Conservation (phyloP, 2,797 vertebrate species). For the Buphagus erythrorhynchus region DNA sequence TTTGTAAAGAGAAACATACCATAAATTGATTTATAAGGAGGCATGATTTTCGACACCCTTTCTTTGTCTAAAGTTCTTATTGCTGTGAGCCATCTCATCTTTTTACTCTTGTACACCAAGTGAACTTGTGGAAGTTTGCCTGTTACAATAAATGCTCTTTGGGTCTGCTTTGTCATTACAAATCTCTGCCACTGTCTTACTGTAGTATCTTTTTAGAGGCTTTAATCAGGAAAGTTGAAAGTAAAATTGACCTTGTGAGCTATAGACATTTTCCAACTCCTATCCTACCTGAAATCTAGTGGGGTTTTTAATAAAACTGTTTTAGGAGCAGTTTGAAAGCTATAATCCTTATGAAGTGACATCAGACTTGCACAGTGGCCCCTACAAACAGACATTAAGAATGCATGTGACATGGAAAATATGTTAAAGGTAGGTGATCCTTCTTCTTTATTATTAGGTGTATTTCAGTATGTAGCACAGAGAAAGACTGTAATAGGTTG, state of each 20-base stretch:
- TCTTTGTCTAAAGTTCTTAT: neutral
- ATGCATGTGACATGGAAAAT: neutral
- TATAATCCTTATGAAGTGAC: neutral
- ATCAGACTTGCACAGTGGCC: neutral
- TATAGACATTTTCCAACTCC: neutral
- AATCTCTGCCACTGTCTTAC: neutral
- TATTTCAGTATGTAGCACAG: neutral
- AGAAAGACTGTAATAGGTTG: neutral
- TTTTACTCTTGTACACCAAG: neutral
- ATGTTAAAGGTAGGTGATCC: rapidly evolving
- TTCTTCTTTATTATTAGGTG: neutral
- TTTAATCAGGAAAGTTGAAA: neutral
- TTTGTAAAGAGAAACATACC: neutral
- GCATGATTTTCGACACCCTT: neutral
- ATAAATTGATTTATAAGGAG: neutral
- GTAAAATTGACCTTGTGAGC: neutral
- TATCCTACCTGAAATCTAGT: neutral
- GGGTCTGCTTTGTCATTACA: neutral
- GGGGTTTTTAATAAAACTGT: rapidly evolving
- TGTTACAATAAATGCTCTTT: neutral
- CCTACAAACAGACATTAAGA: neutral
- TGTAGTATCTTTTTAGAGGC: neutral
- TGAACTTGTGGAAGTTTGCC: neutral
- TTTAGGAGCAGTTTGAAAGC: neutral
- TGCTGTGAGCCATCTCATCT: neutral